These are phyloP conservation scores for Anser cygnoides DNA, from an alignment of 2,113 vertebrate genomes.

Conservation along the genomic window DNA sequence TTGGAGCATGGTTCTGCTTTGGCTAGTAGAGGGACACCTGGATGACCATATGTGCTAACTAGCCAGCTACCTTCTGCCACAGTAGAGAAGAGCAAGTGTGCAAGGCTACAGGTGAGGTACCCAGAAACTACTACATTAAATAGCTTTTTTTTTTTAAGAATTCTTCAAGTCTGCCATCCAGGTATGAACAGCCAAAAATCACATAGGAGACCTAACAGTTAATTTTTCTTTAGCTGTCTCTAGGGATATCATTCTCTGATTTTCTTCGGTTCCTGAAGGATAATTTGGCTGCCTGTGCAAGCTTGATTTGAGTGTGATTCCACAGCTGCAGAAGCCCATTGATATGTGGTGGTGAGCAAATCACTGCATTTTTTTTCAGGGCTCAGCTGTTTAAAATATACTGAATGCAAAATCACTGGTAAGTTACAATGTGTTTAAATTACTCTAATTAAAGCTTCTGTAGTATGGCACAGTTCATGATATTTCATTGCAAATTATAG, in stretches of 20 bases:
- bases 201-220: background rate
- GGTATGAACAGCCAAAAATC: background rate
- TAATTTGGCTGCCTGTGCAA: slow-evolving; percentile 66
- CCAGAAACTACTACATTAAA: no score
- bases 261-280: slow-evolving; percentile 54
- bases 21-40: background rate
- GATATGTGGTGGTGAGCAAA: slow-evolving; percentile 70
- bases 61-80: background rate
- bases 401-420: slow-evolving; percentile 79
- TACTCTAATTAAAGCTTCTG: slow-evolving; percentile 77
- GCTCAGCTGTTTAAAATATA: slow-evolving; percentile 78
- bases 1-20: background rate
- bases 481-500: slow-evolving; percentile 76
- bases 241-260: slow-evolving; percentile 7
- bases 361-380: slow-evolving; percentile 63
- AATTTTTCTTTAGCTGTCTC: background rate
- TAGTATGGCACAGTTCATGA: slow-evolving; percentile 70
- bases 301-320: slow-evolving; percentile 49
- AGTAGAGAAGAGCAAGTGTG: accelerated
- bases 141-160: background rate
- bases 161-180: background rate
- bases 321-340: slow-evolving; percentile 73
- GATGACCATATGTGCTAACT: background rate
- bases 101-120: background rate
- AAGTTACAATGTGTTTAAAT: slow-evolving; percentile 79